Percentiles rank a stretch among this genome's conserved stretches.
Evolutionary conservation across 2,113 vertebrate genomes (phyloP).

Genomic region (Microcebus lehilahytsara): DNA sequence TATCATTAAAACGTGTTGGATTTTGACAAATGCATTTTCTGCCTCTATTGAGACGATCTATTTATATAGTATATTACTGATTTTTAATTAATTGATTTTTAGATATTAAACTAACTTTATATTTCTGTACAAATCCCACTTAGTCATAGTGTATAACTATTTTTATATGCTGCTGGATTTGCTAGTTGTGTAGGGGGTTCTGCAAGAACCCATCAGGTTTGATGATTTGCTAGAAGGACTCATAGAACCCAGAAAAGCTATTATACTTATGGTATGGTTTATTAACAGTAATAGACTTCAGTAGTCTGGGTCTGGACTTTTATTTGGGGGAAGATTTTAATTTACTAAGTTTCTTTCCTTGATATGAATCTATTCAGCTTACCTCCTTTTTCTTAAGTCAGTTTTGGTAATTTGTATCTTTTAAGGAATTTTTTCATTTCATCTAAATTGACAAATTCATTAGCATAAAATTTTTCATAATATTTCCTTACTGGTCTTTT

Average conservation of each 20-base stretch:
- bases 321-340: background rate
- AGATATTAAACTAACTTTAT: background rate
- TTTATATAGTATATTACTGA: background rate
- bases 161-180: background rate
- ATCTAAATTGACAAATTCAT: background rate
- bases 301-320: background rate
- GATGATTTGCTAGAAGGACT: background rate
- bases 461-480: background rate
- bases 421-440: background rate
- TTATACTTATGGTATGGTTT: background rate
- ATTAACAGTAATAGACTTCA: background rate
- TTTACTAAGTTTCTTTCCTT: too few species aligned
- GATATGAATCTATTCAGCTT: too few species aligned
- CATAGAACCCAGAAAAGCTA: background rate
- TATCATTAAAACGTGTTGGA: too few species aligned
- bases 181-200: background rate
- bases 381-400: too few species aligned
- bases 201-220: too few species aligned
- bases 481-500: background rate
- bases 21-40: background rate
- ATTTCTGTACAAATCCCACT: background rate
- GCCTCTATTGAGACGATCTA: background rate
- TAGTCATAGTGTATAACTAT: background rate
- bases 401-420: too few species aligned
- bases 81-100: background rate